Evolutionary conservation across 2,113 vertebrate species (phyloP), one percentile per base, ranked within the genome.

Genomic region (Festucalex cinctus): DNA sequence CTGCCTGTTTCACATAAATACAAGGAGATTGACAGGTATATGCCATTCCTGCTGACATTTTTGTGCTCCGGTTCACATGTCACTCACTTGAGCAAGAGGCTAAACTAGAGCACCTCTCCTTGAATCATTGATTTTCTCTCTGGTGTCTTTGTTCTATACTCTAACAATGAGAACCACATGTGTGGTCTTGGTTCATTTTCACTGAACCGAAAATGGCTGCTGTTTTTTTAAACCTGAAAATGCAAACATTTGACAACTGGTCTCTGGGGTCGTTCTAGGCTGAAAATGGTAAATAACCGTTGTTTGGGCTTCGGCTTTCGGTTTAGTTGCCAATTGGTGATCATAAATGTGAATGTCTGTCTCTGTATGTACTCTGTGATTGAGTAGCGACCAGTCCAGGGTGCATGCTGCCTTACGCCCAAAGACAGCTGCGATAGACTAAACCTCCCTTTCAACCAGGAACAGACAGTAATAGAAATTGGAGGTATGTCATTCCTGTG

Each of bases 1-100:
- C 78, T 41, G 65, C 73, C 32, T 41, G 69, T 62, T 24, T 37
- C 63, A 70, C 69, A 78, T 84, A 79, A 85, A 86, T 76, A 53
- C 69, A 66, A 65, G 48, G 22, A 49, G 54, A 65, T 35, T 80
- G 81, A 76, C 80, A 75, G 63, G 9, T 73, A 61, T 59, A 28
- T 56, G 44, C 36, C 49, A 5, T 56, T 35, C 19, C 49, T 24
- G 32, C 59, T 81, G 22, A 61, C 13, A 20, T 53, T 71, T 69
- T 44, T 76, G 41, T 69, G 64, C 51, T 57, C 14, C 39, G 6
- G 64, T 71, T 72, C 51, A 74, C 60, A 63, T 66, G 24, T n/a
- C 36, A 0, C 10, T n/a, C 19, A 9, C 54, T 24, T 54, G 17
- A 54, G 48, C 54, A 41, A 66, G 44, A 26, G 1, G 43, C 2